Evolutionary conservation across 2,113 vertebrate genomes (phyloP).

Genomic region (Calidris pugnax): DNA sequence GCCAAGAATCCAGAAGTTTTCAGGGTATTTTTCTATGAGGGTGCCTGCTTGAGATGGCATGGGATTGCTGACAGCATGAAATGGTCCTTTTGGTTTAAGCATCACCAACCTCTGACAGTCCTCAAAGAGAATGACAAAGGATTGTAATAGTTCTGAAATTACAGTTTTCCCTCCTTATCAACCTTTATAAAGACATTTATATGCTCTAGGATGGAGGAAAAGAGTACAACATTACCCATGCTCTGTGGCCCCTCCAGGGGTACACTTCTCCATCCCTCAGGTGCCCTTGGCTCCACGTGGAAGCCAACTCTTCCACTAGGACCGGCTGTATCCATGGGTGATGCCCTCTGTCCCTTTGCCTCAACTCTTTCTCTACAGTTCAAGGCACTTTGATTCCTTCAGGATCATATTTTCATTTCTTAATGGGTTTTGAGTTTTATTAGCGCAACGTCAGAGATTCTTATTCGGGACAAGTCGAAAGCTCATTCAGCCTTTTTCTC

Average conservation of each 20-base stretch:
- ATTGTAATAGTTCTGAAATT: fast-evolving
- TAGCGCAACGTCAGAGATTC: not conserved
- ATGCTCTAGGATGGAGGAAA: not conserved
- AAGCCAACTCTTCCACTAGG: not conserved
- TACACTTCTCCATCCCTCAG: fast-evolving
- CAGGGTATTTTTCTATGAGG: not conserved
- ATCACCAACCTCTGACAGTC: not conserved
- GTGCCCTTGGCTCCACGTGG: not conserved
- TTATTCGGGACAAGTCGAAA: not conserved
- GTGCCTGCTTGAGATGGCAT: not conserved
- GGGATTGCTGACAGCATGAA: not conserved
- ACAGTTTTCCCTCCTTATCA: not conserved
- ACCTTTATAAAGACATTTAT: not conserved
- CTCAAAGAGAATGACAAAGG: not conserved
- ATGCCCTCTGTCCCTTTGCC: not conserved
- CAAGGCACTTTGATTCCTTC: not conserved
- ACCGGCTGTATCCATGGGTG: not conserved
- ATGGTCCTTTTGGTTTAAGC: not conserved
- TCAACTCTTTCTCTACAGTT: not conserved
- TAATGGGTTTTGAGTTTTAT: not conserved
- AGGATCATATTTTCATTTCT: not conserved
- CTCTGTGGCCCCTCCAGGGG: fast-evolving
- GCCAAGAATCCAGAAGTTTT: not conserved
- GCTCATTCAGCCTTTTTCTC: fast-evolving
- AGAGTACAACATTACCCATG: fast-evolving